Percentiles rank a stretch among this genome's conserved stretches.
phyloP scores from a whole-genome alignment of 2,888 invertebrate species.

The Scelioninae gen. 1 region DNA sequence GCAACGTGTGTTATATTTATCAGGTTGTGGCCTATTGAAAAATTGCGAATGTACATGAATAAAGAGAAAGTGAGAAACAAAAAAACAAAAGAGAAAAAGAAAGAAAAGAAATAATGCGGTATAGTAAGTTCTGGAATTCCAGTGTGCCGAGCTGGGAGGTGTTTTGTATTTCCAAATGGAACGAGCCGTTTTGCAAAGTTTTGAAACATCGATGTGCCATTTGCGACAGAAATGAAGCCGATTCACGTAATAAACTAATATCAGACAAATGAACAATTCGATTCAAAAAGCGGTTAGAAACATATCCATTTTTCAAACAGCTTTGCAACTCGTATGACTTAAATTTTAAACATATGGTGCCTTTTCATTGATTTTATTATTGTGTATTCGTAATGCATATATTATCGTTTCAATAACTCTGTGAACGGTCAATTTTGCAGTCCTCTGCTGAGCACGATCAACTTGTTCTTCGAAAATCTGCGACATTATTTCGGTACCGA shows the following conservation, averaged over 20 bases:
- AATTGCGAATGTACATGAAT: conserved; percentile 45
- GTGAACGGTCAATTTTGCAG: conserved; percentile 62
- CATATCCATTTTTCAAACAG: conserved; percentile 62
- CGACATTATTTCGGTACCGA: conserved; percentile 52
- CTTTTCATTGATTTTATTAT: conserved; percentile 70
- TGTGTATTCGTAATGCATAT: conserved; percentile 59
- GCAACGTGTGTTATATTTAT: conserved; percentile 51
- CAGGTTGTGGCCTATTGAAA: conserved; percentile 65
- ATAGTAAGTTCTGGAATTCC: conserved; percentile 45
- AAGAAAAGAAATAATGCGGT: conserved; percentile 17
- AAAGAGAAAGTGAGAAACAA: conserved; percentile 28
- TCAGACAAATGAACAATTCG: too few relatives aligned
- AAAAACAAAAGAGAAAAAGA: conserved; percentile 22
- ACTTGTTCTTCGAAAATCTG: conserved; percentile 43
- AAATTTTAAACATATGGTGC: conserved; percentile 68
- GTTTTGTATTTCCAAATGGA: conserved; percentile 64
- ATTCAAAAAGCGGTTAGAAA: conserved; percentile 1
- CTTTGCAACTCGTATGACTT: conserved; percentile 57
- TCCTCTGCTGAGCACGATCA: conserved; percentile 53
- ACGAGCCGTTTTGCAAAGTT: conserved; percentile 59
- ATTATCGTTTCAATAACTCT: conserved; percentile 60
- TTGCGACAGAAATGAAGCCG: conserved; percentile 3
- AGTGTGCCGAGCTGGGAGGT: conserved; percentile 63
- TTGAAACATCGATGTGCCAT: conserved; percentile 56
- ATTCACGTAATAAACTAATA: too few relatives aligned